Evolutionary conservation across 2,888 invertebrate genomes (phyloP), one percentile per base, ranked within the genome.

Genomic region (Tinea pellionella): DNA sequence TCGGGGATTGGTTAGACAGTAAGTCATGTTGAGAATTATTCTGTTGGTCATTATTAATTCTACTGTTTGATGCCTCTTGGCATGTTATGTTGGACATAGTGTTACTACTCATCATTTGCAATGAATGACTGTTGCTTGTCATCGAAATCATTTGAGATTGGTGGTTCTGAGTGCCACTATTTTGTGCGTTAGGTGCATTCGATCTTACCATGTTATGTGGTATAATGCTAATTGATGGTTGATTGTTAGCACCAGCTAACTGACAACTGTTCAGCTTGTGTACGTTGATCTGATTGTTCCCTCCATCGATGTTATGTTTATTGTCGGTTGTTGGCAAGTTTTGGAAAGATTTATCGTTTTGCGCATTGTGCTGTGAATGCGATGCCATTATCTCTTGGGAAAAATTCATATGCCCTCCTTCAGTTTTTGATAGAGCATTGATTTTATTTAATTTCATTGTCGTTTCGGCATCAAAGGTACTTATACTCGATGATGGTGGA

Each of bases 331-430:
- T 70, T 32, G 81, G 82, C 71, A 86, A 78, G 61, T 81, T 85
- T 64, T 85, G 88, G 68, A 86, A 86, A 62, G 69, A 71, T 67
- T 86, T 87, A 29, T 87, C 87, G 65, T 76, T 84, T 63, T 84
- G 84, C 8, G 74, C 71, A 65, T 83, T 80, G 63, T 83, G 84
- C 65, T 87, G 87, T 1, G 84, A 76, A 71, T 87, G 86, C 2
- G 87, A 80, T 42, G 84, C 77, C 81, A 86, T 85, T 61, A 86
- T 84, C 71, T 87, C 87, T 68, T 81, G 86, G 0, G 84, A 83
- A 61, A 87, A 87, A 65, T 86, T 87, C 63, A 87, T 68, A 65
- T 85, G 85, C 0, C 87, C 87, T 41, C 80, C 84, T 75, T 87
- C 87, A 12, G 87, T 65, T 67, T 87, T 87, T 1, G 87, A 86